Evolutionary conservation across 2,888 invertebrate genomes (phyloP).

Genomic region (Tanypteryx hageni): DNA sequence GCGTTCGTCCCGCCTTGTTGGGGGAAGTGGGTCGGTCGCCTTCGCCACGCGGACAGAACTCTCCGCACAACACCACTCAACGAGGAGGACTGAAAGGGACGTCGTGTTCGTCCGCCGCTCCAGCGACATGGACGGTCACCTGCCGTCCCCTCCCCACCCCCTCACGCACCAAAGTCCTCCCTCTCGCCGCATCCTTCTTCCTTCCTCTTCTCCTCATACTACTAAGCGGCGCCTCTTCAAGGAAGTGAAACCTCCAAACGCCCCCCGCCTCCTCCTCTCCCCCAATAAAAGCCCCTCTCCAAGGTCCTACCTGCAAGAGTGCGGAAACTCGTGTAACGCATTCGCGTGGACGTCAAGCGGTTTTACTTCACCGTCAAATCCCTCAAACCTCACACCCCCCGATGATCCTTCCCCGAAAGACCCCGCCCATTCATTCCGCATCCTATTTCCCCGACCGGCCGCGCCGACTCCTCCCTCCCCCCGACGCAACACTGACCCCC

Average conservation of each 20-base stretch:
- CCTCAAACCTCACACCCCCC: too few relatives aligned
- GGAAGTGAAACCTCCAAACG: background rate
- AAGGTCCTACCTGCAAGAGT: background rate
- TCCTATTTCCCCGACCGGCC: background rate
- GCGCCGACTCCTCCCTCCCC: background rate
- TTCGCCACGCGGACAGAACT: slow-evolving; percentile 33
- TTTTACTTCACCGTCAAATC: too few relatives aligned
- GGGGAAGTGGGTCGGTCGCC: background rate
- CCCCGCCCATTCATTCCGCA: too few relatives aligned
- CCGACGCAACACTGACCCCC: background rate
- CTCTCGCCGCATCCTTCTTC: background rate
- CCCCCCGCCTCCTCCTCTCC: background rate
- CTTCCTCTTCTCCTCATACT: background rate
- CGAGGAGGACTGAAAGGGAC: slow-evolving; percentile 24
- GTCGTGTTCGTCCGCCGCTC: background rate
- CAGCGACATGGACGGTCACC: background rate
- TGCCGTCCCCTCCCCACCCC: background rate
- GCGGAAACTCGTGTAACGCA: too few relatives aligned
- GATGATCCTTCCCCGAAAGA: too few relatives aligned
- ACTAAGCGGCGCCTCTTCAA: background rate
- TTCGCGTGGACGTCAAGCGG: too few relatives aligned
- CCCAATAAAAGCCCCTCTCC: background rate
- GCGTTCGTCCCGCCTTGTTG: background rate
- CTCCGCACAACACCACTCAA: slow-evolving; percentile 41
- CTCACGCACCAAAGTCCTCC: background rate